Evolutionary conservation across 2,888 invertebrate species (phyloP), one percentile per base, ranked within the genome.

Genomic region (Ochropacha duplaris): DNA sequence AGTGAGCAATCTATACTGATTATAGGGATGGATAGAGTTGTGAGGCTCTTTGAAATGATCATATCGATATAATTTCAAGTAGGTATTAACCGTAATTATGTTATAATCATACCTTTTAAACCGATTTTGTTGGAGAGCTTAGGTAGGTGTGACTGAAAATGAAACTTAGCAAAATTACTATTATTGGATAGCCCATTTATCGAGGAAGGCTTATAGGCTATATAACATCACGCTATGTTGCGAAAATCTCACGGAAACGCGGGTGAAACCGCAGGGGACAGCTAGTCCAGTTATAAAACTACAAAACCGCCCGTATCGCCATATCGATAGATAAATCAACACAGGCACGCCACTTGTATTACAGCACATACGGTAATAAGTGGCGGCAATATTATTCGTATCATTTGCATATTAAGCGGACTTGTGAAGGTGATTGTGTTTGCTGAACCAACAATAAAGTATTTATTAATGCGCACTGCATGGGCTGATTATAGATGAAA

Each of bases 341-440:
- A 19, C 0, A 19, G 9, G 39, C 16, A 14, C 44, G 19, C 1
- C 44, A 44, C 44, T 19, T 19, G 4, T 19, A 44, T 9, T 19
- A 6, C 44, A 44, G 2, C 5, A 1, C 39, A 22, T 24, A 26
- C 50, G 24, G 50, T 50, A 50, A 22, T 26, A 22, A 22, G 22
- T 50, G 50, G n/a, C 50, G 6, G 24, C 50, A 19, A 44, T 44
- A 44, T 50, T 50, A 50, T 14, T n/a, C n/a, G 54, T 62, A 50
- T 64, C 58, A 64, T 71, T 68, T 61, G 54, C 65, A 66, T 71
- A 65, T 24, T 58, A 69, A 68, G 22, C 31, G 58, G 56, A 66
- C 49, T 56, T 65, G 64, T 65, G 61, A 69, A 72, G 72, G 71
- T 69, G 65, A 73, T 71, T 73, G 58, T 61, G 62, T 63, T 56